These are phyloP conservation scores for Ptilodon capucinus DNA, from an alignment of 2,888 invertebrate genomes.

Conservation along the genomic window DNA sequence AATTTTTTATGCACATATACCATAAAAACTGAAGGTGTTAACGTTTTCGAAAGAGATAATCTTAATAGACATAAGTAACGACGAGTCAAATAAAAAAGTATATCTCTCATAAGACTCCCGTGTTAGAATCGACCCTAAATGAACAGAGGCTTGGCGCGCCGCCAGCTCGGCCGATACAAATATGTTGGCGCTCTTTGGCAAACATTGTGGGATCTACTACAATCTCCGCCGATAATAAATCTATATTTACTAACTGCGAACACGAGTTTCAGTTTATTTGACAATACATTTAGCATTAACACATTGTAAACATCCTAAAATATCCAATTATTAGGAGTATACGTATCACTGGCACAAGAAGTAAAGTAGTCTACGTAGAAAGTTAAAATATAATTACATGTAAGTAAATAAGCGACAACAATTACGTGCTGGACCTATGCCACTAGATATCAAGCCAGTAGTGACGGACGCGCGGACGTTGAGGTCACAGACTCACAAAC, in stretches of 20 bases:
- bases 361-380: neutral
- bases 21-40: neutral
- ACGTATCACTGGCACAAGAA: neutral
- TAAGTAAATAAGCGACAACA: constrained; percentile 22
- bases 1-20: neutral
- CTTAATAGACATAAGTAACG: constrained; percentile 4
- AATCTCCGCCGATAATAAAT: constrained; percentile 41
- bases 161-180: constrained; percentile 25
- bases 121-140: constrained; percentile 20
- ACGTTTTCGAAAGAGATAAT: constrained; percentile 1
- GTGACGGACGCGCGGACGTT: constrained; percentile 7
- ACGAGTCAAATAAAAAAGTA: constrained; percentile 10
- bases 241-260: constrained; percentile 42
- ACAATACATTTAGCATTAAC: constrained; percentile 19
- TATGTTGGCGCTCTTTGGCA: constrained; percentile 36
- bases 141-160: constrained; percentile 21
- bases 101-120: constrained; percentile 8
- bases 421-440: constrained; percentile 34
- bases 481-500: constrained; percentile 12
- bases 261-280: constrained; percentile 25
- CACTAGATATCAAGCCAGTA: constrained; percentile 24
- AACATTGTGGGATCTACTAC: constrained; percentile 35
- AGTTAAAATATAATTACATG: constrained; percentile 5
- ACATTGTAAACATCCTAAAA: constrained; percentile 1
- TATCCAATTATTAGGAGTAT: neutral